Conservation (phyloP, 2,888 invertebrate genomes). For the Heliconius sara region DNA sequence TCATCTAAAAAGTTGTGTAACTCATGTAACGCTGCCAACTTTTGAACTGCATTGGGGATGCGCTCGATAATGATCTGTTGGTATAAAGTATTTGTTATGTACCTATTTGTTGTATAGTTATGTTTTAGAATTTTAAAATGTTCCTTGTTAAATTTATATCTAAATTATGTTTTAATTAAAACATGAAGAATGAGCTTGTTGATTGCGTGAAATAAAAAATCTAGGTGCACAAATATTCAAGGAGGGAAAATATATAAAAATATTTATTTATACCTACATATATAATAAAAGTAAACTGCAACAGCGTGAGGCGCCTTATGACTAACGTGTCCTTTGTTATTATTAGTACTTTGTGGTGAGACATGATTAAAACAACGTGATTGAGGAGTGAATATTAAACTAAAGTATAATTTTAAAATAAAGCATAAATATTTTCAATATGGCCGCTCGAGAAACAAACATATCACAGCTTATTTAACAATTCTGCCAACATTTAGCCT, state of each 20-base stretch:
- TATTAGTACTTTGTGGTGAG: slow-evolving; percentile 2
- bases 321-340: slow-evolving; percentile 16
- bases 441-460: slow-evolving; percentile 20
- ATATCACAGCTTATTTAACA: slow-evolving; percentile 19
- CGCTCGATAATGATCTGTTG: slow-evolving; percentile 21
- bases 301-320: not conserved
- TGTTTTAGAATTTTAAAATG: not conserved
- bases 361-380: not conserved
- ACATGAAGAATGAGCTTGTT: not conserved
- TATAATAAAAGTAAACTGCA: not conserved
- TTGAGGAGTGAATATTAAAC: not conserved
- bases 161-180: not conserved
- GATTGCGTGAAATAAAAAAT: not conserved
- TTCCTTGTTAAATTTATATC: not conserved
- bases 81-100: not conserved
- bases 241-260: not conserved
- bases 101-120: not conserved
- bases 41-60: slow-evolving; percentile 28
- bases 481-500: slow-evolving; percentile 48
- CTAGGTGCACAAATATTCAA: not conserved
- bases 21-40: slow-evolving; percentile 24
- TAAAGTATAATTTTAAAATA: not conserved
- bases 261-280: not conserved
- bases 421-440: not conserved
- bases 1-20: slow-evolving; percentile 17